Evolutionary conservation across 2,113 vertebrate genomes (phyloP), one percentile per base, ranked within the genome.

Genomic region (Sinosuthora webbiana): DNA sequence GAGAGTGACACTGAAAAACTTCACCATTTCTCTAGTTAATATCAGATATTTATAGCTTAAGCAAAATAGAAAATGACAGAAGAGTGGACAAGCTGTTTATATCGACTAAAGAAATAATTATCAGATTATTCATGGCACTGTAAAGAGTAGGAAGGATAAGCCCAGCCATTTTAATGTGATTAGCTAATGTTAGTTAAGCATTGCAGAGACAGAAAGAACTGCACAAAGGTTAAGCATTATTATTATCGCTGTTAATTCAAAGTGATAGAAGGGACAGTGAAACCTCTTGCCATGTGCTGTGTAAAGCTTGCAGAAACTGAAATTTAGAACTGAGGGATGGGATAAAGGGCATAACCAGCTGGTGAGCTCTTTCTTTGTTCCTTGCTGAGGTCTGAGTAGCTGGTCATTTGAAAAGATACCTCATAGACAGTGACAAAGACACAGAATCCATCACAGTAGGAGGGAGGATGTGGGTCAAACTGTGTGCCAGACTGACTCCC

Each of bases 31-130:
- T 95, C 90, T 42, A 31, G 63, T 77, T 92, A 41, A 47, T 95
- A 78, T 60, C 47, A 64, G 55, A 67, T 87, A 87, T 82, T 93
- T 84, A 79, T 50, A 94, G 62, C 37, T 85, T 85, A 93, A 83
- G 37, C 50, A 91, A 95, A 95, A 89, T 60, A 89, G 76, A 82
- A 94, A 86, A 92, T 94, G 83, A 81, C 90, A 92, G 65, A n/a
- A 93, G 35, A 95, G 79, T 75, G 90, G 92, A 87, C 87, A 95
- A 93, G 76, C 64, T 96, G 80, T 96, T 96, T 95, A 90, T 90
- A 70, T 75, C 28, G 15, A 69, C 79, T 92, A 87, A 81, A 87
- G 47, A 97, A 96, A 95, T 93, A 87, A 92, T 90, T 93, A 81
- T 92, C 83, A 90, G 83, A 93, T 96, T 96, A 94, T 95, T 96